Percentiles rank a stretch among this genome's conserved stretches.
These are phyloP conservation scores for Hypena proboscidalis DNA, from an alignment of 2,888 invertebrate genomes.

Conservation along the genomic window DNA sequence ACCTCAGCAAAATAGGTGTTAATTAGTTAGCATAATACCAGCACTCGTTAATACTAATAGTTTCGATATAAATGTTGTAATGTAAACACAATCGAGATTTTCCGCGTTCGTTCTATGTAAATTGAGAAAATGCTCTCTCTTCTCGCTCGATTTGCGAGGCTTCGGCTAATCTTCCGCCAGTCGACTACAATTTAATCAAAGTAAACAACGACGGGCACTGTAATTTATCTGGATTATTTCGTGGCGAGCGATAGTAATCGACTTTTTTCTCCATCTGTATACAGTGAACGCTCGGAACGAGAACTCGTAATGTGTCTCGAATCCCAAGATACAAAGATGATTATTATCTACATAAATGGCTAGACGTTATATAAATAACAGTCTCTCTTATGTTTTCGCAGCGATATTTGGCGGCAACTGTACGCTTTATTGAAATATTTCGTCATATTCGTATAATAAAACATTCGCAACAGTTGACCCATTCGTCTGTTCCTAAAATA, in stretches of 20 bases:
- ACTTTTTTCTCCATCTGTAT: slow-evolving; percentile 76
- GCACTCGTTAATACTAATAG: slow-evolving; percentile 24
- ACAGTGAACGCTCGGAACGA: slow-evolving; percentile 49
- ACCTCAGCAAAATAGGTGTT: slow-evolving; percentile 4
- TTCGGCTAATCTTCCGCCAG: slow-evolving; percentile 82
- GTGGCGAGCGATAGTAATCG: slow-evolving; percentile 80
- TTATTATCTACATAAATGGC: slow-evolving; percentile 69
- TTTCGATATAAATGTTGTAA: slow-evolving; percentile 51
- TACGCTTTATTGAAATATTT: slow-evolving; percentile 50
- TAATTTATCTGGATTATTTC: slow-evolving; percentile 85
- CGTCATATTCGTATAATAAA: slow-evolving; percentile 58
- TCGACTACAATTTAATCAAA: slow-evolving; percentile 85
- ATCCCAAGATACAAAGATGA: slow-evolving; percentile 66
- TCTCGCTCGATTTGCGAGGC: slow-evolving; percentile 81
- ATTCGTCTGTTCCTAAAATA: slow-evolving; percentile 58
- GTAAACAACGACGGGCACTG: slow-evolving; percentile 79
- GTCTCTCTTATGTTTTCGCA: slow-evolving; percentile 52
- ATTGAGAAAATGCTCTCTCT: slow-evolving; percentile 78
- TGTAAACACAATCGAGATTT: slow-evolving; percentile 69
- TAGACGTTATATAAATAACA: slow-evolving; percentile 56
- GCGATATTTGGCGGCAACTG: slow-evolving; percentile 47
- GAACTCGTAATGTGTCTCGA: slow-evolving; percentile 64
- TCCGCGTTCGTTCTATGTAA: slow-evolving; percentile 79
- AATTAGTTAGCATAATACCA: slow-evolving; percentile 10
- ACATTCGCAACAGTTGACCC: slow-evolving; percentile 67